These are phyloP conservation scores for Bombus turneri DNA, from an alignment of 1,140 invertebrate species.

Conservation along the genomic window DNA sequence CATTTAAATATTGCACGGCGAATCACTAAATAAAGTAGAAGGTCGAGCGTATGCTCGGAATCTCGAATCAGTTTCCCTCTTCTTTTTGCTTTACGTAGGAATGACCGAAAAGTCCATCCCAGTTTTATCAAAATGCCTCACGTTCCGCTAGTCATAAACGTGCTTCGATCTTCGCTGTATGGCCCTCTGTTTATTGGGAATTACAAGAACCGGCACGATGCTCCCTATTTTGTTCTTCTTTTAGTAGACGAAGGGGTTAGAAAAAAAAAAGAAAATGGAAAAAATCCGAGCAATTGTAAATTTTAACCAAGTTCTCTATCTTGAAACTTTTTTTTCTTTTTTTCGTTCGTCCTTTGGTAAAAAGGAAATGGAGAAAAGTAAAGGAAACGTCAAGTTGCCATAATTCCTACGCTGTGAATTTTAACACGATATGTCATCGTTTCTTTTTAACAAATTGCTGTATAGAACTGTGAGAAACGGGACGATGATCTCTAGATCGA, in stretches of 20 bases:
- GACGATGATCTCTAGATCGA: too few species aligned
- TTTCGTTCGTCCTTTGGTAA: background rate
- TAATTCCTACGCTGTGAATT: background rate
- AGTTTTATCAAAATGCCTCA: slow-evolving; percentile 37
- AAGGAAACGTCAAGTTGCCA: too few species aligned
- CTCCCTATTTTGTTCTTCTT: too few species aligned
- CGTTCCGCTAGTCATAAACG: slow-evolving; percentile 23
- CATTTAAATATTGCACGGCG: slow-evolving; percentile 55
- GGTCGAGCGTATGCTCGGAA: slow-evolving; percentile 36
- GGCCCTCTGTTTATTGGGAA: background rate
- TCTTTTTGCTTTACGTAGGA: background rate
- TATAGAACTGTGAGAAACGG: too few species aligned
- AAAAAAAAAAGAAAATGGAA: background rate
- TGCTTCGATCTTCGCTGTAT: slow-evolving; percentile 21
- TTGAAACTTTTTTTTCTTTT: background rate
- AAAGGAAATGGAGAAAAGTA: too few species aligned
- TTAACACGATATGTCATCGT: background rate
- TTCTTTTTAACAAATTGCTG: background rate
- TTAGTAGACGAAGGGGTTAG: background rate
- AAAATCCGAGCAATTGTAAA: background rate
- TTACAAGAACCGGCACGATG: background rate
- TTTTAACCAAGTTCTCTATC: background rate
- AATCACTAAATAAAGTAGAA: slow-evolving; percentile 52
- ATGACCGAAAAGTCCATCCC: slow-evolving; percentile 12
- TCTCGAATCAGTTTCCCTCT: slow-evolving; percentile 25